Base-by-base conservation (phyloP, 2,797 vertebrate genomes). In the Acridotheres tristis region DNA sequence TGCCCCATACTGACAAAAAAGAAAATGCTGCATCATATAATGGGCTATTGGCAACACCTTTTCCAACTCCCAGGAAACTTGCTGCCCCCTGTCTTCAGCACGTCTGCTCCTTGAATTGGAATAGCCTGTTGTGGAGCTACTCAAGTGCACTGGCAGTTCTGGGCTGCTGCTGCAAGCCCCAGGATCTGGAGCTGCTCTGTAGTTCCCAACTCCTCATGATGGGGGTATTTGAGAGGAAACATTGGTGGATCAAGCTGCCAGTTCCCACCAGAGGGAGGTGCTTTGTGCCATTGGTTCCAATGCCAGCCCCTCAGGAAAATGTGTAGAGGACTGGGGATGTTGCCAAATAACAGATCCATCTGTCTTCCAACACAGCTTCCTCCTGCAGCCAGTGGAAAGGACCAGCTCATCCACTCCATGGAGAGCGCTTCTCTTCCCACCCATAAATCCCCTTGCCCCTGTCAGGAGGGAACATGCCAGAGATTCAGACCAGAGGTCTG, bases 1-100 rank as follows among this genome's bases (percentile, higher is more conserved):
- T 86, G 85, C 84, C 86, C 62, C 85, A 55, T 65, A 84, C 50
- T 77, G 93, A 88, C 10, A n/a, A 65, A 84, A 71, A 40, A 73
- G 54, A 80, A 66, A 77, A 93, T 27, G 92, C 92, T 93, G 63
- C 74, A 89, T 94, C 90, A 85, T 94, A 90, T 80, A 27, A 30
- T 50, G 71, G 86, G 54, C 61, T 88, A 42, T 68, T 63, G n/a
- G 61, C 72, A 93, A 48, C 30, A 68, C 45, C 47, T 85, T 94
- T 76, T 76, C 89, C 54, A 59, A 51, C 29, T 82, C 54, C 59
- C 36, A 72, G 58, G 63, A 85, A 80, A 69, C 32, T 42, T 51
- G 8, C 72, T 69, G 58, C 27, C 13, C 54, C 29, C 68, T 11
- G 6, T 62, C 76, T 93, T 74, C 72, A 68, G 50, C 25, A 62